Percentiles rank a stretch among this genome's conserved stretches.
phyloP scores from a whole-genome alignment of 37 sponge, comb jelly and placozoan species.

The Cliona cf. orientalis region DNA sequence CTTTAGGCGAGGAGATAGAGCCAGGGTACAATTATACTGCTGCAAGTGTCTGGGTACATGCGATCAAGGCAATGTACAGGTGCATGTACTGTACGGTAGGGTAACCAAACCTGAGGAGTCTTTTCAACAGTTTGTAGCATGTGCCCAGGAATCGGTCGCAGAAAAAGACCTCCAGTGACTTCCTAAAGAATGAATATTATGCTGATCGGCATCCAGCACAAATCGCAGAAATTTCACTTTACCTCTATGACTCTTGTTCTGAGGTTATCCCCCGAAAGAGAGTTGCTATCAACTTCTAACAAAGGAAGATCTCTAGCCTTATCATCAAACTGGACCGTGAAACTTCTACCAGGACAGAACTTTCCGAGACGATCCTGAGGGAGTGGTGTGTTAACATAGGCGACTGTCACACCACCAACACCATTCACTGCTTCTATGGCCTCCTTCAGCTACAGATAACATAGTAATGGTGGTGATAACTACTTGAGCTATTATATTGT shows the following conservation, averaged over 20 bases:
- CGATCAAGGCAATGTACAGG: too few relatives aligned
- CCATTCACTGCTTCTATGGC: slow-evolving; percentile 41
- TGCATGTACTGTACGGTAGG: too few relatives aligned
- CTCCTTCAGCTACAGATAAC: slow-evolving; percentile 32
- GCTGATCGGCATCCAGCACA: neutral
- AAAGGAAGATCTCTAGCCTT: slow-evolving; percentile 60
- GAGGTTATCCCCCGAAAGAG: slow-evolving; percentile 60
- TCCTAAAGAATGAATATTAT: slow-evolving; percentile 18
- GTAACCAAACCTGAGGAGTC: slow-evolving; percentile 75
- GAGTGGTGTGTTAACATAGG: slow-evolving; percentile 3
- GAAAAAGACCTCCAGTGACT: slow-evolving; percentile 78
- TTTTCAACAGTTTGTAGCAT: slow-evolving; percentile 83
- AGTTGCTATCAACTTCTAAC: slow-evolving; percentile 22
- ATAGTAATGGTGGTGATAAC: too few relatives aligned
- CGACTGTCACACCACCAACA: slow-evolving; percentile 33
- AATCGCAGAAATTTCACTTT: neutral
- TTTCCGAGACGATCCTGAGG: slow-evolving; percentile 25
- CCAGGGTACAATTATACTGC: too few relatives aligned
- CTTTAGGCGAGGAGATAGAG: too few relatives aligned
- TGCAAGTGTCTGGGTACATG: too few relatives aligned
- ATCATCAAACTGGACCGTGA: slow-evolving; percentile 49
- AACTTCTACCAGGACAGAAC: slow-evolving; percentile 66
- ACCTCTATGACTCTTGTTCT: slow-evolving; percentile 46
- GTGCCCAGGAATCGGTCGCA: slow-evolving; percentile 81
- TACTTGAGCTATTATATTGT: too few relatives aligned